Conservation (phyloP, 1,140 invertebrate species). For the Trichonephila inaurata region DNA sequence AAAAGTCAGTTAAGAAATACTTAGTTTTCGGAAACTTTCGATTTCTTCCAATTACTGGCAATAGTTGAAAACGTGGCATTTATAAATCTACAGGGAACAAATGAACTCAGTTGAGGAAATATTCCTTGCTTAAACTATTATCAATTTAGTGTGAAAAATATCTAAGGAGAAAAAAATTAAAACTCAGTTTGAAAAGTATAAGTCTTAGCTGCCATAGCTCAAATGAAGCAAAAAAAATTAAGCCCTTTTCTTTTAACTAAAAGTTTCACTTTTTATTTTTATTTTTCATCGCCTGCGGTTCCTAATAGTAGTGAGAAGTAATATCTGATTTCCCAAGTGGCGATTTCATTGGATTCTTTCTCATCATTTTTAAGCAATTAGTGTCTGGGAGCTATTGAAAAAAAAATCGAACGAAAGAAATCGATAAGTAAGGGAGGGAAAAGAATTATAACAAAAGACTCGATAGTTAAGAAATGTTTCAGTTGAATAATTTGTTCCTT, state of each 20-base stretch:
- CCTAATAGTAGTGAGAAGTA: slow-evolving; percentile 5
- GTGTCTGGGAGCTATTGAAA: not conserved
- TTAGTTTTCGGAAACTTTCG: too few species aligned
- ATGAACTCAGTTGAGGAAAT: not conserved
- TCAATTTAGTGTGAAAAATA: not conserved
- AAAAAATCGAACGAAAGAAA: not conserved
- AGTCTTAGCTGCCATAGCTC: not conserved
- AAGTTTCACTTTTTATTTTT: not conserved
- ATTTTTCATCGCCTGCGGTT: slow-evolving; percentile 1
- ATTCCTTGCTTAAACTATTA: not conserved
- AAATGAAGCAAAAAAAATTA: not conserved
- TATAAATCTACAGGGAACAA: not conserved
- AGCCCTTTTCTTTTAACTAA: not conserved
- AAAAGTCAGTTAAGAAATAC: too few species aligned
- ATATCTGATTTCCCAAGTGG: slow-evolving; percentile 24
- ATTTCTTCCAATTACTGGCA: not conserved
- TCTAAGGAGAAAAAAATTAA: not conserved
- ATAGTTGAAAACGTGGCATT: not conserved
- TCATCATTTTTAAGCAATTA: slow-evolving; percentile 23
- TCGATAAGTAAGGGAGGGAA: not conserved
- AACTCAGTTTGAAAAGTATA: not conserved
- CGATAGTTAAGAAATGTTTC: slow-evolving; percentile 16
- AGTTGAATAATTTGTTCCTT: not conserved
- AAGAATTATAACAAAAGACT: not conserved
- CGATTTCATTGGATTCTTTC: not conserved